phyloP scores from a whole-genome alignment of 2,888 invertebrate genomes.

The Notodonta ziczac region DNA sequence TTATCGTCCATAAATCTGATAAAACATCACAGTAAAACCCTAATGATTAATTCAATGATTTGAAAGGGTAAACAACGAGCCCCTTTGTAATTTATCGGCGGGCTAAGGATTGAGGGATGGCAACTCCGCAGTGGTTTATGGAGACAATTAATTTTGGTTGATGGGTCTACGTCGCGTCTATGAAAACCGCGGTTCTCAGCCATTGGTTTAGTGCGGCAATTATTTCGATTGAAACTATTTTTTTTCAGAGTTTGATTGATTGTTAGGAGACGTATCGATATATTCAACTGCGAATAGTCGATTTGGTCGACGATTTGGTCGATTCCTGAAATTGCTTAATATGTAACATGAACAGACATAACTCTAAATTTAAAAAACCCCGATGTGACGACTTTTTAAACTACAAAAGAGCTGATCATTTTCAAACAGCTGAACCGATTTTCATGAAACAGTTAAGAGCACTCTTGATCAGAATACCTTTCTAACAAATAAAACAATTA shows the following conservation, averaged over 20 bases:
- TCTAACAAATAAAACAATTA: too few species aligned
- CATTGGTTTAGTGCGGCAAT: conserved; percentile 12
- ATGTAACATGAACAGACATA: too few species aligned
- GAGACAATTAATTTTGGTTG: conserved; percentile 25
- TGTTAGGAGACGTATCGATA: too few species aligned
- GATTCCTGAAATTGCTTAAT: background rate
- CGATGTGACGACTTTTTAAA: too few species aligned
- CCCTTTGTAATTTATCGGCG: conserved; percentile 5
- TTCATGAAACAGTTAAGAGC: too few species aligned
- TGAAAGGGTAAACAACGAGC: conserved; percentile 15
- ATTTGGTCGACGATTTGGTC: background rate
- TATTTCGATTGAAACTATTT: conserved; percentile 11
- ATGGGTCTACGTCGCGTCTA: conserved; percentile 6
- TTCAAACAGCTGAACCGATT: too few species aligned
- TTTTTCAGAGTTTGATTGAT: too few species aligned
- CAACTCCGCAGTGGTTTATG: conserved; percentile 23
- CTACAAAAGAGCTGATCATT: too few species aligned
- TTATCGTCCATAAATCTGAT: background rate
- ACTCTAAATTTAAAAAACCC: too few species aligned
- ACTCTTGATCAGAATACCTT: too few species aligned
- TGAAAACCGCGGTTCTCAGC: conserved; percentile 8
- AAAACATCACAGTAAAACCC: conserved; percentile 2
- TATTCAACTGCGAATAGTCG: too few species aligned
- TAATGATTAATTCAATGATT: conserved; percentile 18
- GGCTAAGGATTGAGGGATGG: conserved; percentile 17